phyloP scores from a whole-genome alignment of 2,797 vertebrate genomes.

The Eleutherodactylus coqui region DNA sequence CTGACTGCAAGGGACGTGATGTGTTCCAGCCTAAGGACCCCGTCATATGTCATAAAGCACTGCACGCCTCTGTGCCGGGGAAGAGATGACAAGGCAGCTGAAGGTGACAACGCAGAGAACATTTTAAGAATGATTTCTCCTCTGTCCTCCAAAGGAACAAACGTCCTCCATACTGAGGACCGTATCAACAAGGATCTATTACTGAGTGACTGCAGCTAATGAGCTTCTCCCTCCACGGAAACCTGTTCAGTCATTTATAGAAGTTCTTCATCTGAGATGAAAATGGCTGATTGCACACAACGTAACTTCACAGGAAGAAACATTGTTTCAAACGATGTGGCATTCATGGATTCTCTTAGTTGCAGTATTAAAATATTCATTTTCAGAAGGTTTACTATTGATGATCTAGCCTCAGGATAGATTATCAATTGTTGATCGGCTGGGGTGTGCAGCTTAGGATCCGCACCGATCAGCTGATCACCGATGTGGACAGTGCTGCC shows the following conservation, averaged over 20 bases:
- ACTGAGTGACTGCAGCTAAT: background rate
- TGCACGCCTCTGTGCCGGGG: background rate
- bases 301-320: too few relatives aligned
- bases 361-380: too few relatives aligned
- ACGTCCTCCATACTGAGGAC: background rate
- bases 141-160: background rate
- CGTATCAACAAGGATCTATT: background rate
- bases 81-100: slow-evolving; percentile 29
- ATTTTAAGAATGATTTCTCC: slow-evolving; percentile 4
- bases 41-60: slow-evolving; percentile 39
- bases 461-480: too few relatives aligned
- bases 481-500: too few relatives aligned
- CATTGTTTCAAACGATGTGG: too few relatives aligned
- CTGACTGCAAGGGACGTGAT: slow-evolving; percentile 32
- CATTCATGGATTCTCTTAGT: too few relatives aligned
- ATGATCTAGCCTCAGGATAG: too few relatives aligned
- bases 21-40: slow-evolving; percentile 42
- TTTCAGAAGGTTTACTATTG: too few relatives aligned
- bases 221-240: background rate
- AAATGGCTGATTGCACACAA: too few relatives aligned
- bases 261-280: background rate
- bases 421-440: too few relatives aligned
- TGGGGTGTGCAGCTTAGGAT: too few relatives aligned
- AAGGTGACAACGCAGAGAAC: slow-evolving; percentile 20
- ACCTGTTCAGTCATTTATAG: background rate